Conservation (phyloP, 2,113 vertebrate genomes). For the Aegotheles bennettii region DNA sequence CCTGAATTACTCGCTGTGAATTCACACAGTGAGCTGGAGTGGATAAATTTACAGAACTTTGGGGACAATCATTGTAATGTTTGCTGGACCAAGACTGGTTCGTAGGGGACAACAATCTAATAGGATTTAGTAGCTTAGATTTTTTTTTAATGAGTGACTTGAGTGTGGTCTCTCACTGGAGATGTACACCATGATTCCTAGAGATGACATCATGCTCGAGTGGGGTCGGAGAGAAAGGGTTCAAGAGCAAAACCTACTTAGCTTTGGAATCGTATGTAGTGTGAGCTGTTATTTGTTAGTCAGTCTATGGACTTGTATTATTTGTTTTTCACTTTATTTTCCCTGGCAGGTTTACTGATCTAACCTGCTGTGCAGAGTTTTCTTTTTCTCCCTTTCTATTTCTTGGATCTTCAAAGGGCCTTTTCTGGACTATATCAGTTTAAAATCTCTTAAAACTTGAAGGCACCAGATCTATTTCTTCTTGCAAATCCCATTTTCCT, state of each 20-base stretch:
- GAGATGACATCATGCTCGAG: background rate
- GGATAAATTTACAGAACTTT: background rate
- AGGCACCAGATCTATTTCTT: background rate
- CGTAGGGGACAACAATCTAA: background rate
- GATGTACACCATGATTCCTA: accelerated
- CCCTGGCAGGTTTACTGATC: background rate
- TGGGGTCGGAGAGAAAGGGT: background rate
- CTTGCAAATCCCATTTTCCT: slow-evolving; percentile 19
- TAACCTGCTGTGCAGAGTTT: background rate
- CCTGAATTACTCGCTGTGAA: background rate
- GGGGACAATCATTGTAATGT: background rate
- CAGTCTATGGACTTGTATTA: background rate
- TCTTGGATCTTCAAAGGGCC: background rate
- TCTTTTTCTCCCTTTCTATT: background rate
- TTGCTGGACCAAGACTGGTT: background rate
- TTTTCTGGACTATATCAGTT: background rate
- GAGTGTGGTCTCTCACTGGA: background rate
- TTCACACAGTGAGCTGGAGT: background rate
- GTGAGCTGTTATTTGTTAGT: background rate
- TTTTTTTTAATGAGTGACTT: background rate
- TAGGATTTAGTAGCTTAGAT: background rate
- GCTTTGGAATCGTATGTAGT: background rate
- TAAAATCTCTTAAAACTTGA: slow-evolving; percentile 20
- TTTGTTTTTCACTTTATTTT: background rate
- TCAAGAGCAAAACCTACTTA: background rate